Percentiles rank a stretch among this genome's conserved stretches.
Evolutionary conservation across 2,888 invertebrate genomes (phyloP).

Genomic region (Carcina quercana): DNA sequence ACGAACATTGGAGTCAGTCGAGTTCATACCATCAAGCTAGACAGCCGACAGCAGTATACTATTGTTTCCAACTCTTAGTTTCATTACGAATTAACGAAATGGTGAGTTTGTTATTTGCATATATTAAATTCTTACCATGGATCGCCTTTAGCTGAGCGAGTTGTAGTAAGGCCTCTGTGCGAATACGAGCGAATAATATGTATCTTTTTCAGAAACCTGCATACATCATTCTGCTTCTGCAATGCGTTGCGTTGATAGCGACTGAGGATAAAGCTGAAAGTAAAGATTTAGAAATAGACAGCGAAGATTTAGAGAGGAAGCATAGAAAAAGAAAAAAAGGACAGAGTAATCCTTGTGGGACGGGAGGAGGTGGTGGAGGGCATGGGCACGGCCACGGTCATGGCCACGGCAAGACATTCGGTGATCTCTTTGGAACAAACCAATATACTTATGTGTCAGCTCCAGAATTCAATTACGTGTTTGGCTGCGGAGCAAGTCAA

Average conservation of each 20-base stretch:
- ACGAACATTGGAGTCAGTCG: slow-evolving; percentile 21
- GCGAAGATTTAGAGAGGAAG: slow-evolving; percentile 42
- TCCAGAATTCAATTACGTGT: slow-evolving; percentile 59
- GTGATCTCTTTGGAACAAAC: slow-evolving; percentile 38
- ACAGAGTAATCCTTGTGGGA: slow-evolving; percentile 31
- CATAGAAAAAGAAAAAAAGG: slow-evolving; percentile 47
- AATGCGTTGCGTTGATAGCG: slow-evolving; percentile 23
- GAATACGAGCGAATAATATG: slow-evolving; percentile 8
- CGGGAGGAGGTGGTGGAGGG: slow-evolving; percentile 4
- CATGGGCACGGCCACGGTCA: slow-evolving; percentile 11
- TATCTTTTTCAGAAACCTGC: slow-evolving; percentile 33
- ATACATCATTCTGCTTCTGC: slow-evolving; percentile 32
- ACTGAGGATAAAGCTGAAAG: slow-evolving; percentile 30
- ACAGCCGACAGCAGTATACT: slow-evolving; percentile 12
- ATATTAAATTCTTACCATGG: too few species aligned
- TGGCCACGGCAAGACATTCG: slow-evolving; percentile 40
- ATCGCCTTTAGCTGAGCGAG: too few species aligned
- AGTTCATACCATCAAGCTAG: slow-evolving; percentile 17
- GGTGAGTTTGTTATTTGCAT: too few species aligned
- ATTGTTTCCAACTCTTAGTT: too few species aligned
- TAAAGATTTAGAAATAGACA: slow-evolving; percentile 35
- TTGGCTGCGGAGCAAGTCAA: slow-evolving; percentile 42
- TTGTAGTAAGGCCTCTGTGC: slow-evolving; percentile 1
- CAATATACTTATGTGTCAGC: slow-evolving; percentile 56
- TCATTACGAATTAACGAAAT: too few species aligned